Evolutionary conservation across 2,113 vertebrate genomes (phyloP).

Genomic region (Acrocephalus arundinaceus): DNA sequence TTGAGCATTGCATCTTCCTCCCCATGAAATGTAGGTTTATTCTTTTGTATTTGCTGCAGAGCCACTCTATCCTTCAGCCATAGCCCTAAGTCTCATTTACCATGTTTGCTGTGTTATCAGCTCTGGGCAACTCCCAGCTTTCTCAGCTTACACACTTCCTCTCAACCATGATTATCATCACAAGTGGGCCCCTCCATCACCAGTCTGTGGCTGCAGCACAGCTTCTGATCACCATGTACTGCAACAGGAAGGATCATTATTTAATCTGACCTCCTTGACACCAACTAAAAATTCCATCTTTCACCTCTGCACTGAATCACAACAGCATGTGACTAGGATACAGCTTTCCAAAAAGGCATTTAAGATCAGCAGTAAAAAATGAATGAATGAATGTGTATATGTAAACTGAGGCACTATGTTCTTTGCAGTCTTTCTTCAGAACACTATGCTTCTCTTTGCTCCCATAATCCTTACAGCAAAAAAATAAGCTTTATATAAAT

Average conservation of each 20-base stretch:
- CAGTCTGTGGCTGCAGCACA: not conserved
- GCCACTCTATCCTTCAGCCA: not conserved
- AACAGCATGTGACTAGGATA: not conserved
- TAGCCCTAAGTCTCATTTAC: accelerated
- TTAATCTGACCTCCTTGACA: not conserved
- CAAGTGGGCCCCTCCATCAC: not conserved
- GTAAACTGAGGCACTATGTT: not conserved
- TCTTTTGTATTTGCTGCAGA: not conserved
- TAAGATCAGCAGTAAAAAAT: not conserved
- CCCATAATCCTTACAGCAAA: not conserved
- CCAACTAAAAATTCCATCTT: not conserved
- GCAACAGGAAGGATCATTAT: not conserved
- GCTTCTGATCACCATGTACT: not conserved
- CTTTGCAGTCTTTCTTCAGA: not conserved
- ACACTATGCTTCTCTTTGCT: not conserved
- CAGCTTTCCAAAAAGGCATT: not conserved
- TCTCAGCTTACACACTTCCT: not conserved
- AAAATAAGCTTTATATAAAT: not conserved
- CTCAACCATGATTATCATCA: not conserved
- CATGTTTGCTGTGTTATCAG: not conserved
- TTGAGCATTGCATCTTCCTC: not conserved
- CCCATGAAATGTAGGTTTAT: not conserved
- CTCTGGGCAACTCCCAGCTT: not conserved
- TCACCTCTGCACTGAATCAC: not conserved
- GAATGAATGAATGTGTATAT: not conserved